Evolutionary conservation across 1,140 invertebrate species (phyloP), one percentile per base, ranked within the genome.

Genomic region (Ptiloglossa arizonensis): DNA sequence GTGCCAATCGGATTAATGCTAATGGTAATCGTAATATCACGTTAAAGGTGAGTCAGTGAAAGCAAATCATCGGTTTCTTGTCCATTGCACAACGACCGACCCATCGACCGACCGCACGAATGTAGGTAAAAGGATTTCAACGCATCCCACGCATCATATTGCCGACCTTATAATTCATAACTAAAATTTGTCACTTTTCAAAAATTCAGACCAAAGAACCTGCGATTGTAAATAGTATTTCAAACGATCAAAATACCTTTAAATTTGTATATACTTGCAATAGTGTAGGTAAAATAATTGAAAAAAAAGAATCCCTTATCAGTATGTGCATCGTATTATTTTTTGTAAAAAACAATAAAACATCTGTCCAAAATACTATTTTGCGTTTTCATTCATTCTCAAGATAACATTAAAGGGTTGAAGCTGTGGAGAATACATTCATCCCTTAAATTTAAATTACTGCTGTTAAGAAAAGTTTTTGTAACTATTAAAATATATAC

Each of bases 21-120:
- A 89, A 89, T 87, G 80, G 83, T 89, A 87, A 89, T 89, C 87
- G 88, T 89, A 89, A 89, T 86, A 87, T 89, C 87, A 83, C 83
- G 87, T 71, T 86, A 89, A 89, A 89, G 87, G 87, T 89, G 88
- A 89, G 87, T 82, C 87, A 87, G 88, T 89, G 88, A 89, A 89
- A 89, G 88, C 86, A 88, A 89, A 86, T 89, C 86, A 88, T 87
- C 82, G 83, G 70, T 77, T 78, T 83, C 84, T 60, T 77, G 62
- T 83, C 67, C 50, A 29, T 87, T 87, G 82, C 85, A 82, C 79
- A 87, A 87, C 79, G 56, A 69, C 41, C 75, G 62, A 77, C 46
- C 59, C 46, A 80, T 15, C 79, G 60, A 72, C 52, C 75, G 59
- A 72, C 35, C 50, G 22, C 29, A 48, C 44, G 60, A 71, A 52